Evolutionary conservation across 2,888 invertebrate genomes (phyloP).

Genomic region (Cosmia pyralina): DNA sequence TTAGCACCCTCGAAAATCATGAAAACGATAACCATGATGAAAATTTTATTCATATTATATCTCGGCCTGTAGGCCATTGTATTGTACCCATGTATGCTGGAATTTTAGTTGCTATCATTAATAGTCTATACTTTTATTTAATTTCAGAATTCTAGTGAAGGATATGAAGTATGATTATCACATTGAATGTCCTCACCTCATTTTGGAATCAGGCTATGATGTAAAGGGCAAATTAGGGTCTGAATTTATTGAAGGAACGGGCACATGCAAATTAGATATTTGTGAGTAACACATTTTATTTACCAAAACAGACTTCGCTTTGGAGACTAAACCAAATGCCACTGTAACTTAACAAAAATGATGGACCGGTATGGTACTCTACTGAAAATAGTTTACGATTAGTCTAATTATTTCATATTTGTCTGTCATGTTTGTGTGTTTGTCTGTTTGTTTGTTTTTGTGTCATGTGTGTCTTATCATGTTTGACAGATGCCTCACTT

Average conservation of each 20-base stretch:
- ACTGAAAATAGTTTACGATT: no score
- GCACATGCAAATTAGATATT: conserved; percentile 17
- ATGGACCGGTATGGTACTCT: no score
- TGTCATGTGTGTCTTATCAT: no score
- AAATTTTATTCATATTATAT: no score
- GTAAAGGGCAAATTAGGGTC: conserved; percentile 9
- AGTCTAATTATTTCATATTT: no score
- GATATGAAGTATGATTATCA: conserved; percentile 15
- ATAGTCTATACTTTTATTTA: neutral
- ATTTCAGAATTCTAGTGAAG: conserved; percentile 6
- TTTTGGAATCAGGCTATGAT: conserved; percentile 20
- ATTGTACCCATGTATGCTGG: no score
- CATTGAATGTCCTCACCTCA: conserved; percentile 19
- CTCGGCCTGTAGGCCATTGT: no score
- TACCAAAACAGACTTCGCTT: neutral
- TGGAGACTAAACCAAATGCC: neutral
- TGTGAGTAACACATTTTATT: conserved; percentile 11
- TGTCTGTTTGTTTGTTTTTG: no score
- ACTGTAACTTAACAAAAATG: neutral
- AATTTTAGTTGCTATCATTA: neutral
- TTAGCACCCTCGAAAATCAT: no score
- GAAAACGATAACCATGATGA: no score
- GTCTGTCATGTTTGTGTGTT: no score
- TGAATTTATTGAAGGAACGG: conserved; percentile 13
- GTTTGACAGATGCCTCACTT: no score